These are phyloP conservation scores for Drosophila anomalata DNA, from an alignment of 2,888 invertebrate genomes.

Conservation along the genomic window DNA sequence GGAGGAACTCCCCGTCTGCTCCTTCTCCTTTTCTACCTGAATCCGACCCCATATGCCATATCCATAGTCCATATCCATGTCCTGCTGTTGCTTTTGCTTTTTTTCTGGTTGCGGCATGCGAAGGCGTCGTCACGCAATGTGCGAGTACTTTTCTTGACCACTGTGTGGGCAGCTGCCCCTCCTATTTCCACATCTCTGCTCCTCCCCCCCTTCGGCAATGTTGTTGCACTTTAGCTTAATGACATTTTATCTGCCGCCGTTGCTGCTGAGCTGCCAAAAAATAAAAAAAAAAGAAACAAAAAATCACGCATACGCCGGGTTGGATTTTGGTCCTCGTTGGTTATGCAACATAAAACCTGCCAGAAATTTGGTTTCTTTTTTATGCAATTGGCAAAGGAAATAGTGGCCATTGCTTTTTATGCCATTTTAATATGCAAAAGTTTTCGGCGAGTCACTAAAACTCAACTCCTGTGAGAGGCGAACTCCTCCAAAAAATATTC, in stretches of 20 bases:
- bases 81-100: conserved; percentile 62
- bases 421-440: conserved; percentile 82
- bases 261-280: conserved; percentile 22
- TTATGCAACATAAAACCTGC: conserved; percentile 71
- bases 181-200: neutral
- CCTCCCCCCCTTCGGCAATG: neutral
- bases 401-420: conserved; percentile 80
- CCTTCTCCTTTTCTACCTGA: conserved; percentile 11
- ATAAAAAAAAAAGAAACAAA: neutral
- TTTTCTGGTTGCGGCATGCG: conserved; percentile 63
- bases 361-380: conserved; percentile 49
- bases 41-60: conserved; percentile 11
- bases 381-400: conserved; percentile 81
- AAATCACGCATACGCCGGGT: conserved; percentile 71
- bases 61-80: conserved; percentile 52
- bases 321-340: conserved; percentile 51
- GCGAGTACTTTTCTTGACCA: conserved; percentile 62
- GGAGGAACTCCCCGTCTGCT: conserved; percentile 54
- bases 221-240: conserved; percentile 78
- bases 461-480: conserved; percentile 17
- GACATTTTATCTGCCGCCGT: conserved; percentile 72
- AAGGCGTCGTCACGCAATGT: conserved; percentile 72
- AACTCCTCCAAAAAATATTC: conserved; percentile 38
- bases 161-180: conserved; percentile 67
- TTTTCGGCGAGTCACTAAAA: conserved; percentile 47